Base-by-base conservation (phyloP, 2,113 vertebrate genomes). In the Galeopterus variegatus region DNA sequence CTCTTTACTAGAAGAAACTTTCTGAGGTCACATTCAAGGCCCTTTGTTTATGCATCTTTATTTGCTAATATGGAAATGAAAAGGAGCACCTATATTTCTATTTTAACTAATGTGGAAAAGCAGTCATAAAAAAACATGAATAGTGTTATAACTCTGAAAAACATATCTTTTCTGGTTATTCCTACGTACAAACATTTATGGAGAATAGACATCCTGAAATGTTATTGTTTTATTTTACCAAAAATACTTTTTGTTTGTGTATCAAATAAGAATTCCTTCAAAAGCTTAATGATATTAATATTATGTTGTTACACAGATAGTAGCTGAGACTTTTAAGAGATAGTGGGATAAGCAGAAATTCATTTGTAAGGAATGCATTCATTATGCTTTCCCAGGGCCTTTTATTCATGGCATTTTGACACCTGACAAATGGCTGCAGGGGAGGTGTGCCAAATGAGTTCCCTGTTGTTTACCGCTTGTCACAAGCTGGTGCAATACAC, bases 61-160 rank as follows among this genome's bases (percentile, higher is more conserved):
- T 85, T 85, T 84, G 19, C 28, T 80, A 69, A n/a, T 62, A 69
- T 94, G 23, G 81, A 97, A 98, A 97, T 86, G 86, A 93, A 86
- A 94, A 88, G 88, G 70, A 96, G 6, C 21, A 80, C 67, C 72
- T 33, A 90, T 77, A 82, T 87, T 98, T 96, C 82, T 50, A 3
- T 84, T 97, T 98, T 69, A 65, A n/a, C 48, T 94, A 83, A 82
- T 60, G 48, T 95, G 56, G 28, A 23, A 10, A 91, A 95, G 56
- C 21, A 82, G 62, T 52, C 3, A 90, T 84, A 96, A 96, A 54
- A 54, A 89, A n/a, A 18, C 8, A 58, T 83, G 52, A 54, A 17
- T 69, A 52, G 17, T 52, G 23, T 85, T 77, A 0, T 85, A 82
- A 45, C 41, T 87, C 5, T 52, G 33, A 96, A 89, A 87, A 89